Percentiles rank a stretch among this genome's conserved stretches.
These are phyloP conservation scores for Seladonia tumulorum DNA, from an alignment of 2,888 invertebrate species.

Conservation along the genomic window DNA sequence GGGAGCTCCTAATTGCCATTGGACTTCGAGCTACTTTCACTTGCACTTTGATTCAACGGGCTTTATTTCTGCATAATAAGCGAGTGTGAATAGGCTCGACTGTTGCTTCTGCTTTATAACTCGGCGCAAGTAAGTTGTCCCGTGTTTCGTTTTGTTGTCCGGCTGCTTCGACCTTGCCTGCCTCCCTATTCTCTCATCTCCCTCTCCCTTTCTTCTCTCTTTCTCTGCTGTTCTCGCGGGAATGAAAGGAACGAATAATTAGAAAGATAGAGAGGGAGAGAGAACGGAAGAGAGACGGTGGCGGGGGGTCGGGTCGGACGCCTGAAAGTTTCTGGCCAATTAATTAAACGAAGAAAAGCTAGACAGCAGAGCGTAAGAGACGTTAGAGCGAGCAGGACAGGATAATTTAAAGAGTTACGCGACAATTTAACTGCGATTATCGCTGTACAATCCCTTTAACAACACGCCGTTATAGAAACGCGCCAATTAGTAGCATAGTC, in stretches of 20 bases:
- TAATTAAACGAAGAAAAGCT: slow-evolving; percentile 73
- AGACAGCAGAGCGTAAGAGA: slow-evolving; percentile 51
- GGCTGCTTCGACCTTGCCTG: slow-evolving; percentile 22
- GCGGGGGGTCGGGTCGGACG: slow-evolving; percentile 60
- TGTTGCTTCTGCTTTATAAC: slow-evolving; percentile 77
- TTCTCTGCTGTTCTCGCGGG: slow-evolving; percentile 34
- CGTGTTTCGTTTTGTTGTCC: slow-evolving; percentile 76
- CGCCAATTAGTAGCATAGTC: slow-evolving; percentile 51
- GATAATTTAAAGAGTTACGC: slow-evolving; percentile 68
- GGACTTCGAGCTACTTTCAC: slow-evolving; percentile 4
- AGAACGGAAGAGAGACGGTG: not conserved
- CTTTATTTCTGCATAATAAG: slow-evolving; percentile 79
- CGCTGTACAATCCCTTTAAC: slow-evolving; percentile 67
- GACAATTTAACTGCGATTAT: slow-evolving; percentile 73
- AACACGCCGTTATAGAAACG: slow-evolving; percentile 66
- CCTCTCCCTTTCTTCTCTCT: not conserved
- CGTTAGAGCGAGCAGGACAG: slow-evolving; percentile 57
- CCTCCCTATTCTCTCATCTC: not conserved
- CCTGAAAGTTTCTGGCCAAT: slow-evolving; percentile 75
- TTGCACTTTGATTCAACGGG: slow-evolving; percentile 72
- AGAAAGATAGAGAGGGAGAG: slow-evolving; percentile 24
- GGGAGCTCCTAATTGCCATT: not conserved
- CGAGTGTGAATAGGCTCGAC: slow-evolving; percentile 77
- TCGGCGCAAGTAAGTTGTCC: slow-evolving; percentile 75
- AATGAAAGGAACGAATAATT: slow-evolving; percentile 76